Evolutionary conservation across 1,140 invertebrate species (phyloP).

Genomic region (Drosophila jambulina): DNA sequence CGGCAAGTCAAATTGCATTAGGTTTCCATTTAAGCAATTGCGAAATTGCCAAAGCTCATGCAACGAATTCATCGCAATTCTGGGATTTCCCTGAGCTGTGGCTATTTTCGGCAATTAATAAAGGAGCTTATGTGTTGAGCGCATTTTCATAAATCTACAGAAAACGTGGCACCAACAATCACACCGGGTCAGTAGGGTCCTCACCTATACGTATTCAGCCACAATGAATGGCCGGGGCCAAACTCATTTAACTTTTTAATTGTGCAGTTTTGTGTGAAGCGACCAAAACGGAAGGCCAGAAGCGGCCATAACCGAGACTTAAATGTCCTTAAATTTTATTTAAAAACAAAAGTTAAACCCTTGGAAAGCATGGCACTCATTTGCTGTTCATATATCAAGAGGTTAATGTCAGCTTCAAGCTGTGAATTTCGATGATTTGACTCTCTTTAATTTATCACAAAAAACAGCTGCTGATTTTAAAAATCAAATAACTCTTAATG

Average conservation of each 20-base stretch:
- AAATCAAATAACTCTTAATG: neutral
- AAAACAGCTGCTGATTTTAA: neutral
- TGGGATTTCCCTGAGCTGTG: neutral
- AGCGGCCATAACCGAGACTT: neutral
- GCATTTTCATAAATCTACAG: constrained; percentile 58
- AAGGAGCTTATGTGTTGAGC: constrained; percentile 56
- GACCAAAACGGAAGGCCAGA: constrained; percentile 37
- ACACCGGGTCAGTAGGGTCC: constrained; percentile 1
- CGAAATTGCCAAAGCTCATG: constrained; percentile 21
- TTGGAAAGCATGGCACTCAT: neutral
- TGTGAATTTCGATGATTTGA: neutral
- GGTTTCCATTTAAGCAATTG: constrained; percentile 53
- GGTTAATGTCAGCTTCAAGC: neutral
- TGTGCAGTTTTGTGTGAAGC: constrained; percentile 70
- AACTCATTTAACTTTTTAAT: constrained; percentile 81
- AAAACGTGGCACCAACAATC: constrained; percentile 27
- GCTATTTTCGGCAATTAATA: constrained; percentile 63
- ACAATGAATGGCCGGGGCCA: constrained; percentile 46
- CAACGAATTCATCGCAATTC: constrained; percentile 5
- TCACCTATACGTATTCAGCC: constrained; percentile 13
- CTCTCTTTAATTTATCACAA: neutral
- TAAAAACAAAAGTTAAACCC: neutral
- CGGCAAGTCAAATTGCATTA: constrained; percentile 55
- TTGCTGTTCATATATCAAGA: neutral
- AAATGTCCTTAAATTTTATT: constrained; percentile 10